Percentiles rank a stretch among this genome's conserved stretches.
These are phyloP conservation scores for Enoplolaimus lenunculus DNA, from an alignment of 2,888 invertebrate species.

Conservation along the genomic window DNA sequence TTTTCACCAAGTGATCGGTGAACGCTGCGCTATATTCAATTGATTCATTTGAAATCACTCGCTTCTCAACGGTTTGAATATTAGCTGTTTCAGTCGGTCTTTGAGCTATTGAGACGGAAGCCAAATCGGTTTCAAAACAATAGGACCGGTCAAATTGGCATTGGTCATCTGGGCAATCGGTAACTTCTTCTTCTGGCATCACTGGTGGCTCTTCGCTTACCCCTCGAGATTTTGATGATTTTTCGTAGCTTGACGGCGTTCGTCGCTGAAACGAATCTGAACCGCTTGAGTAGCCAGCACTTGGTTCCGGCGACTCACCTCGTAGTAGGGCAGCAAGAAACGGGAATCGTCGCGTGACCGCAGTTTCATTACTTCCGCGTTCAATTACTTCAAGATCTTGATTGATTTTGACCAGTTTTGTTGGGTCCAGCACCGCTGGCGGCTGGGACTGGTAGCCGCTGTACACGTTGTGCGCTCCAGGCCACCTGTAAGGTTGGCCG, in stretches of 20 bases:
- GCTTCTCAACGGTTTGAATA: no score
- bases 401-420: not conserved
- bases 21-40: no score
- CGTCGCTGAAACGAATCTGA: no score
- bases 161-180: not conserved
- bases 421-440: not conserved
- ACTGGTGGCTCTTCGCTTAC: not conserved
- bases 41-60: no score
- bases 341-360: not conserved
- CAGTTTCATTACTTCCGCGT: not conserved
- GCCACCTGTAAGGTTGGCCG: no score
- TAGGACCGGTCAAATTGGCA: no score
- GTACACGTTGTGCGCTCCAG: not conserved
- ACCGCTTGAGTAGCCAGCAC: not conserved
- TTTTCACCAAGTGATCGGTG: no score
- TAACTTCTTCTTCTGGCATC: not conserved
- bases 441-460: not conserved
- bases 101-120: no score
- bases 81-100: no score
- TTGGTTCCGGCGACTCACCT: not conserved
- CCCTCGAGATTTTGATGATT: not conserved
- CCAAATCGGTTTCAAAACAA: no score
- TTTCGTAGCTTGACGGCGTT: not conserved
- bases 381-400: not conserved
- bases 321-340: not conserved